A percentile compares a stretch with the other conserved stretches of the same genome.
Evolutionary conservation across 2,888 invertebrate genomes (phyloP).

Genomic region (Xanthia togata): DNA sequence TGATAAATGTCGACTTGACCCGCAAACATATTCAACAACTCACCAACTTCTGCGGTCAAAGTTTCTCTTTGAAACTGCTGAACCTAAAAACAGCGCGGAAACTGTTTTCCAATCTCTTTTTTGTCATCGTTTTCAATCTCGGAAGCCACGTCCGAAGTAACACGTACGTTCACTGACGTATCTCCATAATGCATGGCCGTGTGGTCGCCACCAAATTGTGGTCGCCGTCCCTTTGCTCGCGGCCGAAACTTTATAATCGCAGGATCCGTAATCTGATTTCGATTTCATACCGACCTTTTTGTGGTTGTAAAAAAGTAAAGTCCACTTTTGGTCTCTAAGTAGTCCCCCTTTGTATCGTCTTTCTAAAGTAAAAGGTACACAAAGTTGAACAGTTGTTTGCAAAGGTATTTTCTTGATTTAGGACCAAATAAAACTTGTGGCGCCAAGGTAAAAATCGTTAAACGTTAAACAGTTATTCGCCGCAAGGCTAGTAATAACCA

Average conservation of each 20-base stretch:
- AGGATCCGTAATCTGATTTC: slow-evolving; percentile 86
- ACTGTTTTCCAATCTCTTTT: slow-evolving; percentile 67
- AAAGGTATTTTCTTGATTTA: slow-evolving; percentile 70
- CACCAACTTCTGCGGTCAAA: slow-evolving; percentile 46
- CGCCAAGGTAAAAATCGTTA: slow-evolving; percentile 64
- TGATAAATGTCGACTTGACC: slow-evolving; percentile 21
- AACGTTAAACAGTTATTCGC: slow-evolving; percentile 57
- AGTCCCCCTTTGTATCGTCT: slow-evolving; percentile 77
- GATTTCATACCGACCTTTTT: slow-evolving; percentile 85
- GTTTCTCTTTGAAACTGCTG: slow-evolving; percentile 59
- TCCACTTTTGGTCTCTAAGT: slow-evolving; percentile 76
- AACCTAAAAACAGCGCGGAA: slow-evolving; percentile 64
- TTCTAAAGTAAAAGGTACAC: slow-evolving; percentile 74
- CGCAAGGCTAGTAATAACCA: slow-evolving; percentile 56
- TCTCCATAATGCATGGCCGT: slow-evolving; percentile 75
- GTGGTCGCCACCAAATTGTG: slow-evolving; percentile 78
- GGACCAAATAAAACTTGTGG: slow-evolving; percentile 71
- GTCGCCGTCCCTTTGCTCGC: slow-evolving; percentile 76
- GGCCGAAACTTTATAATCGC: slow-evolving; percentile 85
- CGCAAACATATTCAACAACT: slow-evolving; percentile 26
- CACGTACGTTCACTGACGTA: slow-evolving; percentile 73
- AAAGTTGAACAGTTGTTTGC: slow-evolving; percentile 76
- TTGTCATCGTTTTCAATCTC: slow-evolving; percentile 67
- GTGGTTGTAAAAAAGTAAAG: slow-evolving; percentile 83
- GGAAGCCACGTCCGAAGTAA: slow-evolving; percentile 80